These are phyloP conservation scores for Cephonodes hylas DNA, from an alignment of 2,888 invertebrate species.

Conservation along the genomic window DNA sequence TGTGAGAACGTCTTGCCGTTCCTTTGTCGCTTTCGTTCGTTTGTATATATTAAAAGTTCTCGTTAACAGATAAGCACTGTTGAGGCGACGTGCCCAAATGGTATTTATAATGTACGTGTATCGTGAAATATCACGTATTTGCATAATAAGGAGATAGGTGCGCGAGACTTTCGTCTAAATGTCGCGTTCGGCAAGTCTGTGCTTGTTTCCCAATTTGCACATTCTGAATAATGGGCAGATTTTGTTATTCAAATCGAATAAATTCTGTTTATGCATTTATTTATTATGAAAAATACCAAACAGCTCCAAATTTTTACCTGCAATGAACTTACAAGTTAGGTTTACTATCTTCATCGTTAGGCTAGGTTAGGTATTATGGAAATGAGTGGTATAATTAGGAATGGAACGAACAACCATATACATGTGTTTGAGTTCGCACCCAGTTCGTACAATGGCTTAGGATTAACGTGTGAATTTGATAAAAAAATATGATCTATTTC, in stretches of 20 bases:
- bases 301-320: no score
- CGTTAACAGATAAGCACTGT: neutral
- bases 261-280: no score
- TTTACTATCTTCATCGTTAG: no score
- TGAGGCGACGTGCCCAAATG: slow-evolving; percentile 1
- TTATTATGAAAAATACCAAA: no score
- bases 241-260: neutral
- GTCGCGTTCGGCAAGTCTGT: neutral
- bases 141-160: neutral
- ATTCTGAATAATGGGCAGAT: neutral
- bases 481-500: no score
- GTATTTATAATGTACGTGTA: neutral
- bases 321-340: no score
- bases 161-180: neutral
- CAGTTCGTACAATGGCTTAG: no score
- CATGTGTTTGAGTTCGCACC: no score
- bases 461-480: no score
- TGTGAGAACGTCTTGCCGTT: slow-evolving; percentile 55
- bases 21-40: slow-evolving; percentile 31
- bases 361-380: no score
- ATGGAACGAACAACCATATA: no score
- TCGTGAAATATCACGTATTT: slow-evolving; percentile 9
- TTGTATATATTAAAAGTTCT: neutral
- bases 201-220: slow-evolving; percentile 3
- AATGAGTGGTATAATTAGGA: no score